Evolutionary conservation across 2,888 invertebrate species (phyloP), one percentile per base, ranked within the genome.

Genomic region (Eledone cirrhosa): DNA sequence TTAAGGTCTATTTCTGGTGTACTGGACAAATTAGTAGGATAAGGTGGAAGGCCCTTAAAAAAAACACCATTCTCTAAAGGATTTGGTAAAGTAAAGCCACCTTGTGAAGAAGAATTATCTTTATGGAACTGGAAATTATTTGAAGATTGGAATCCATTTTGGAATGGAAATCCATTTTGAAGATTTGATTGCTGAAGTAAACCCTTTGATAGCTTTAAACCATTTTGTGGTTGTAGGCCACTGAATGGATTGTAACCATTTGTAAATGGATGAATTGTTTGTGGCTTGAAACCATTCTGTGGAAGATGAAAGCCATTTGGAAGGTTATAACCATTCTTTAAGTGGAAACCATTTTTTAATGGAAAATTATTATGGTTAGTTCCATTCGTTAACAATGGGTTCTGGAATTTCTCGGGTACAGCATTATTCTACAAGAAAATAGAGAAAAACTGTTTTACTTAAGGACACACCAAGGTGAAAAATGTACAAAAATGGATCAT

Each of bases 51-150:
- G 16, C 31, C 41, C n/a, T 3, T 19, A 33, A 27, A 31, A 24
- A 41, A n/a, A 14, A 31, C 41, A 8, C 31, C n/a, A 22, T 33
- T 29, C 22, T n/a, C 22, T 41, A n/a, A 72, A 29, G 31, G 31
- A 72, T 72, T 72, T 31, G 29, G 72, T n/a, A n/a, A 24, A 24
- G 22, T 72, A 31, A 41, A 41, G 41, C 33, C 72, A 41, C 41
- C 41, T 41, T 41, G 41, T 41, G 41, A 41, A 41, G 41, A 41
- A 41, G 41, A 41, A 41, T 41, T 5, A 11, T 41, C 41, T 31
- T 72, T 72, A 11, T 72, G 72, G 72, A 72, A 72, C 31, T 31
- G 72, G 41, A 31, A 72, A 72, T 14, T n/a, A 72, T 72, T 72
- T 29, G 72, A 41, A 3, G 41, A 31, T 31, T 72, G 19, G 33